phyloP scores from a whole-genome alignment of 2,797 vertebrate species.

The Danionella dracula region DNA sequence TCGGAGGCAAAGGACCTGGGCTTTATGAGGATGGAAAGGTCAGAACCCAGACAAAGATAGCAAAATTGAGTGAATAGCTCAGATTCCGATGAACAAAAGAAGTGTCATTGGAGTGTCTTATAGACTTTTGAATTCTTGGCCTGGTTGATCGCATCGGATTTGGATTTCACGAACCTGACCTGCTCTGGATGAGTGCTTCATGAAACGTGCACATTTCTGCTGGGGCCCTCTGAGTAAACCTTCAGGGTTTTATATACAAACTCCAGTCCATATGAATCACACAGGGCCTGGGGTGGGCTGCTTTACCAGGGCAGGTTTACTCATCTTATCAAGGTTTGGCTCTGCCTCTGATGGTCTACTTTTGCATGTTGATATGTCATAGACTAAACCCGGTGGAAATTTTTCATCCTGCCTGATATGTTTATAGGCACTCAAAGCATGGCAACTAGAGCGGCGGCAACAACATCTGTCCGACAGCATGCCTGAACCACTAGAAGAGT shows the following conservation, averaged over 20 bases:
- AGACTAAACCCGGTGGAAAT: background rate
- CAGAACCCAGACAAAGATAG: conserved; percentile 44
- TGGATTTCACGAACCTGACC: conserved; percentile 30
- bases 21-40: conserved; percentile 45
- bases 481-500: conserved; percentile 28
- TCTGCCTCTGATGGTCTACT: conserved; percentile 6
- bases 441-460: conserved; percentile 9
- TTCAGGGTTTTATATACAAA: conserved; percentile 19
- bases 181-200: conserved; percentile 23
- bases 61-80: conserved; percentile 41
- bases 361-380: conserved; percentile 28
- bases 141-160: conserved; percentile 19
- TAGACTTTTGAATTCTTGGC: conserved; percentile 13
- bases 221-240: conserved; percentile 18
- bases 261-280: conserved; percentile 21
- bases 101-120: conserved; percentile 33
- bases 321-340: conserved; percentile 1
- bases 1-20: conserved; percentile 34
- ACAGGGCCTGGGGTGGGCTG: background rate
- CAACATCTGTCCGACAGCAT: conserved; percentile 27
- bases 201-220: conserved; percentile 22
- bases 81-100: conserved; percentile 54
- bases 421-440: conserved; percentile 10
- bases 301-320: background rate
- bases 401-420: conserved; percentile 1